Evolutionary conservation across 2,888 invertebrate genomes (phyloP).

Genomic region (Drosophila cognata): DNA sequence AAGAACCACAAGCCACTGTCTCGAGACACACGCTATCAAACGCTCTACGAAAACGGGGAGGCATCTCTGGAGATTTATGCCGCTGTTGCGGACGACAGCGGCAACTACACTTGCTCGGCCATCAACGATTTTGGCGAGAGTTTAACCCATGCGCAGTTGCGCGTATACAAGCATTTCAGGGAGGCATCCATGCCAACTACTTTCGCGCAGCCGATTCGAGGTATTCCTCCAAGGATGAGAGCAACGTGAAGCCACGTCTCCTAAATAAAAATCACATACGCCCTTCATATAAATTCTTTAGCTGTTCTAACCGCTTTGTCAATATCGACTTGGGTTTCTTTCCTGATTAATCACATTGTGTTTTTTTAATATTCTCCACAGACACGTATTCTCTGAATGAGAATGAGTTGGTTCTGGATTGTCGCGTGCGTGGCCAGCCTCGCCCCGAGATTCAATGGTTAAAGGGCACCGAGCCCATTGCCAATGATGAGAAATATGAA

Average conservation of each 20-base stretch:
- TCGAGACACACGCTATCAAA: slow-evolving; percentile 86
- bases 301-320: slow-evolving; percentile 59
- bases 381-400: slow-evolving; percentile 90
- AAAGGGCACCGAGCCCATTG: slow-evolving; percentile 88
- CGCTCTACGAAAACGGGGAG: slow-evolving; percentile 88
- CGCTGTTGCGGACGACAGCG: slow-evolving; percentile 89
- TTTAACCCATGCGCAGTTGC: slow-evolving; percentile 89
- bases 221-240: slow-evolving; percentile 84
- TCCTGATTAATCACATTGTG: slow-evolving; percentile 8
- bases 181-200: slow-evolving; percentile 89
- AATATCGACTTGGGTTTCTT: neutral
- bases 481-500: slow-evolving; percentile 87
- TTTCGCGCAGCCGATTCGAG: slow-evolving; percentile 90
- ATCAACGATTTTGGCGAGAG: slow-evolving; percentile 90
- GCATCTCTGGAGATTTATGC: slow-evolving; percentile 91
- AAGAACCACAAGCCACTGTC: slow-evolving; percentile 89
- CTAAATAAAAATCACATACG: slow-evolving; percentile 2
- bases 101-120: slow-evolving; percentile 92
- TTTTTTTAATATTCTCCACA: slow-evolving; percentile 68
- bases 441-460: slow-evolving; percentile 91
- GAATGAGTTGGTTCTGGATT: slow-evolving; percentile 91
- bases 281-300: slow-evolving; percentile 28
- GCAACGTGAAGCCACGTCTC: slow-evolving; percentile 5
- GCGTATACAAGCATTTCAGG: slow-evolving; percentile 91
- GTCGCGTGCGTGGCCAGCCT: slow-evolving; percentile 91